Evolutionary conservation across 2,797 vertebrate genomes (phyloP).

Genomic region (Astyanax mexicanus): DNA sequence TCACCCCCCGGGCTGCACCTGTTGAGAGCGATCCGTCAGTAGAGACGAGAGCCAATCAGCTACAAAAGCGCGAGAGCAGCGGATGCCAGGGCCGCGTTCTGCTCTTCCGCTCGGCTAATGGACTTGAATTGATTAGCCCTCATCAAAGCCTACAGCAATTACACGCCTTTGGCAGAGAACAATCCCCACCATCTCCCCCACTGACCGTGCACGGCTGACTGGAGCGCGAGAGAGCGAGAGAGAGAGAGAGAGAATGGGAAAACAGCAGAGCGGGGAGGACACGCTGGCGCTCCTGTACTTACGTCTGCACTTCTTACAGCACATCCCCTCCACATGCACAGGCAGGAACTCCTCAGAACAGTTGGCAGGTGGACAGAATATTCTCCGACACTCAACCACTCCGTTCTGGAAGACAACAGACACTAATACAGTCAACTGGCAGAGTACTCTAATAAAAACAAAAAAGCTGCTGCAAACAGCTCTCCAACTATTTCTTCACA

Average conservation of each 20-base stretch:
- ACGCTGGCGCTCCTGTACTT: conserved; percentile 67
- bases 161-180: conserved; percentile 19
- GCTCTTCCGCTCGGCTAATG: conserved; percentile 25
- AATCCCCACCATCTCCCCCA: background rate
- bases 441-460: background rate
- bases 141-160: conserved; percentile 36
- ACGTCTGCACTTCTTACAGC: conserved; percentile 93
- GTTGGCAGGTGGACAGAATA: conserved; percentile 86
- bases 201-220: background rate
- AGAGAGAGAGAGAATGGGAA: background rate
- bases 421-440: background rate
- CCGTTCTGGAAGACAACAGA: conserved; percentile 78
- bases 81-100: background rate
- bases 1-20: background rate
- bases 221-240: background rate
- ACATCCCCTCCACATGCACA: conserved; percentile 83
- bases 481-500: too few relatives aligned
- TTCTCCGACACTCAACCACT: conserved; percentile 87
- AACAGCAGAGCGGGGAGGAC: background rate
- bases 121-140: conserved; percentile 35
- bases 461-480: too few relatives aligned
- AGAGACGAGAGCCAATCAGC: background rate
- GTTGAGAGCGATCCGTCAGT: background rate
- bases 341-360: conserved; percentile 88
- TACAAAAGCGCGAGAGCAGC: background rate